Conservation (phyloP, 2,113 vertebrate genomes). For the Sphaerodactylus townsendi region DNA sequence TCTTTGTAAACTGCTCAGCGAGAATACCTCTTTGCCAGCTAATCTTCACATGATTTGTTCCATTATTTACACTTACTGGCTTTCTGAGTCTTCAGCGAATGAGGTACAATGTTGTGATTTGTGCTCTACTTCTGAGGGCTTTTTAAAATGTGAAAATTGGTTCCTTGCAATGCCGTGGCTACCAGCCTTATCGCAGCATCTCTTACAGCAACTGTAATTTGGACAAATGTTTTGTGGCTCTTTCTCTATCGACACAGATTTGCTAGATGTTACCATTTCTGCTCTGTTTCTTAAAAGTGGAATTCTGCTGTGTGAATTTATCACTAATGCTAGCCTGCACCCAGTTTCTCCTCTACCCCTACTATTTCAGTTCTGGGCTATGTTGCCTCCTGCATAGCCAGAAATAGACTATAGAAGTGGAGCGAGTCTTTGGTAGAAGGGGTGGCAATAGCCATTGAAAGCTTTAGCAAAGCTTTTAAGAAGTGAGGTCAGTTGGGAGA, state of each 20-base stretch:
- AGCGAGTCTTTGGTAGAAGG: not conserved
- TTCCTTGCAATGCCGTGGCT: not conserved
- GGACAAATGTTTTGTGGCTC: not conserved
- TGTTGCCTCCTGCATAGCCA: not conserved
- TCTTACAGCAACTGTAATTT: not conserved
- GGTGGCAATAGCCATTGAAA: not conserved
- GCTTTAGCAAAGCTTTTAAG: not conserved
- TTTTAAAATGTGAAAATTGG: conserved; percentile 12
- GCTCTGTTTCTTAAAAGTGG: not conserved
- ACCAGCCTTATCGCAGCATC: not conserved
- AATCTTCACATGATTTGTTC: conserved; percentile 7
- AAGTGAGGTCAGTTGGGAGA: too few species aligned
- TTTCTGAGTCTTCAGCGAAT: not conserved
- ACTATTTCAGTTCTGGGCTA: not conserved
- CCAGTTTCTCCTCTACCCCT: too few species aligned
- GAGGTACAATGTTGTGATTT: not conserved
- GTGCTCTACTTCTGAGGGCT: not conserved
- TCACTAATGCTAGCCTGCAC: not conserved
- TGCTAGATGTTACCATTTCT: not conserved
- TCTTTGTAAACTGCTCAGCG: not conserved
- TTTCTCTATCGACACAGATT: not conserved
- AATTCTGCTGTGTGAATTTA: not conserved
- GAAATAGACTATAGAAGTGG: not conserved
- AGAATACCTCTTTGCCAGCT: not conserved
- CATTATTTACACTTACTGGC: not conserved